A percentile compares a stretch with the other conserved stretches of the same genome.
Evolutionary conservation across 2,113 vertebrate genomes (phyloP).

Genomic region (Grammomys dolichurus): DNA sequence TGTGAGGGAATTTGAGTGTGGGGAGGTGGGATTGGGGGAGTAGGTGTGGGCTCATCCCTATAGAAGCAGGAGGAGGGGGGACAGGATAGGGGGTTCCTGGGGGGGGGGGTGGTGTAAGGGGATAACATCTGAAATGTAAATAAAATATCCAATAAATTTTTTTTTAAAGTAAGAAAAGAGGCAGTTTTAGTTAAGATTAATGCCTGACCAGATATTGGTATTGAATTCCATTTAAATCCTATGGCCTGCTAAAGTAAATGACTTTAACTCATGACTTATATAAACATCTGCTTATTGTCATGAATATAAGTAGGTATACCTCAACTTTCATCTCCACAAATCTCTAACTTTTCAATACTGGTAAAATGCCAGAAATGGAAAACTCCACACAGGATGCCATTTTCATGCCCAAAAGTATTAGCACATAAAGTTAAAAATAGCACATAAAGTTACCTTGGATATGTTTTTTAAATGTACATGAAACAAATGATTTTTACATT

Average conservation of each 20-base stretch:
- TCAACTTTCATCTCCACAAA: neutral
- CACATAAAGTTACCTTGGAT: neutral
- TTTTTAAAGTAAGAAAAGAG: neutral
- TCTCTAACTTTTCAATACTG: neutral
- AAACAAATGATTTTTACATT: neutral
- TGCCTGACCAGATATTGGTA: neutral
- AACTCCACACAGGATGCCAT: neutral
- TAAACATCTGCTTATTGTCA: neutral
- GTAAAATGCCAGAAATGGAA: neutral
- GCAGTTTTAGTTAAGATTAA: neutral
- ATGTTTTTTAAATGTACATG: neutral
- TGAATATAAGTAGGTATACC: neutral
- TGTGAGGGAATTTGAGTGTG: too few relatives aligned
- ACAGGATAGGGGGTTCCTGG: too few relatives aligned
- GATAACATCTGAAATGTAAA: too few relatives aligned
- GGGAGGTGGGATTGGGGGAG: too few relatives aligned
- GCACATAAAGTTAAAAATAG: neutral
- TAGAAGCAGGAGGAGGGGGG: too few relatives aligned
- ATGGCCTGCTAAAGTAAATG: slow-evolving; percentile 15
- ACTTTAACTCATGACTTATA: slow-evolving; percentile 9
- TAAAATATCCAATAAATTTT: too few relatives aligned
- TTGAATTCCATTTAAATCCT: neutral
- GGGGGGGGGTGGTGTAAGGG: too few relatives aligned
- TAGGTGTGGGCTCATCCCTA: too few relatives aligned
- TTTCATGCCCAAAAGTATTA: neutral